These are phyloP conservation scores for Zaprionus lachaisei DNA, from an alignment of 1,140 invertebrate genomes.

Conservation along the genomic window DNA sequence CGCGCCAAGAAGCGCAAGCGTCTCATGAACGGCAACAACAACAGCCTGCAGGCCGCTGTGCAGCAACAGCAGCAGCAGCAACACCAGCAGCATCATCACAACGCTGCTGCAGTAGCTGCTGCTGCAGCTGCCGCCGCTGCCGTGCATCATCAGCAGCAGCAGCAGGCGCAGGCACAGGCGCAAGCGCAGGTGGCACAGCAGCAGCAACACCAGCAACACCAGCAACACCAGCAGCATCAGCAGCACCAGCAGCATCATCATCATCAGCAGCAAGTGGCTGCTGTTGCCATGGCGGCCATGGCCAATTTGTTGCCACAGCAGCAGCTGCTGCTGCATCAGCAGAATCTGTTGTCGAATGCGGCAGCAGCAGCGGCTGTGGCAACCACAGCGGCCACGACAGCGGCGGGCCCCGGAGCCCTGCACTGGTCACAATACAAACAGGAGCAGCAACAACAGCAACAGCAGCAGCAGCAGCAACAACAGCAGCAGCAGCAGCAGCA, in stretches of 20 bases:
- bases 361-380: slow-evolving; percentile 55
- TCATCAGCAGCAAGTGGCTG: slow-evolving; percentile 81
- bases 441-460: slow-evolving; percentile 57
- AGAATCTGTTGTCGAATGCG: slow-evolving; percentile 76
- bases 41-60: slow-evolving; percentile 68
- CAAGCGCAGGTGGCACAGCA: slow-evolving; percentile 54
- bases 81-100: slow-evolving; percentile 63
- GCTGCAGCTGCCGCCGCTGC: slow-evolving; percentile 61
- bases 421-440: slow-evolving; percentile 81
- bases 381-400: slow-evolving; percentile 59
- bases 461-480: slow-evolving; percentile 56
- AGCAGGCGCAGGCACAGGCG: slow-evolving; percentile 50
- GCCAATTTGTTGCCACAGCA: slow-evolving; percentile 83
- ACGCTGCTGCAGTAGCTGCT: slow-evolving; percentile 62
- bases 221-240: slow-evolving; percentile 70
- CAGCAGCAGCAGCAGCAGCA: slow-evolving; percentile 73
- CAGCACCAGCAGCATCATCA: slow-evolving; percentile 78
- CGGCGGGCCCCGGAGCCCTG: slow-evolving; percentile 59
- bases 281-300: slow-evolving; percentile 81
- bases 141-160: slow-evolving; percentile 69
- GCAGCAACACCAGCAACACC: slow-evolving; percentile 62
- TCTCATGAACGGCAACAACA: slow-evolving; percentile 86
- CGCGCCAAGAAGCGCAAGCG: slow-evolving; percentile 87
- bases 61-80: slow-evolving; percentile 73
- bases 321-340: slow-evolving; percentile 80